Percentiles rank a stretch among this genome's conserved stretches.
Evolutionary conservation across 2,797 vertebrate species (phyloP).

Genomic region (Galago senegalensis): DNA sequence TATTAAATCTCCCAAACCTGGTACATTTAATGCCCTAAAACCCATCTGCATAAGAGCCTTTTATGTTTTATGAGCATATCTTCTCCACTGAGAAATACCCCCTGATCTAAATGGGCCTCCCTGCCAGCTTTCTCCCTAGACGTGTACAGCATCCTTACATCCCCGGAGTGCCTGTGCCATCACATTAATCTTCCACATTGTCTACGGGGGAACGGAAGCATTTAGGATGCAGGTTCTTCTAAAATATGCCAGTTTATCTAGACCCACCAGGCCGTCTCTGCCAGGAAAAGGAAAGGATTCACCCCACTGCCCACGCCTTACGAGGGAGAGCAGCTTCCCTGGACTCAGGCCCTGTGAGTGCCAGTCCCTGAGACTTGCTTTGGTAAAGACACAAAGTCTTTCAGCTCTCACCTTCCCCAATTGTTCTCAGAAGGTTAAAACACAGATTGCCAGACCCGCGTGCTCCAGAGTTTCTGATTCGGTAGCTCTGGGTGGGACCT

Average conservation of each 20-base stretch:
- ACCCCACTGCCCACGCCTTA: no score
- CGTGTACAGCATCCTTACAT: not conserved
- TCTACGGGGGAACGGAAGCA: not conserved
- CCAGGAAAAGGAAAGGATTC: not conserved
- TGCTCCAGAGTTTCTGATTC: not conserved
- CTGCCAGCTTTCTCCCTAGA: not conserved
- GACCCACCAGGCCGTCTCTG: not conserved
- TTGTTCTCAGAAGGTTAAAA: not conserved
- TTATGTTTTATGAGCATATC: not conserved
- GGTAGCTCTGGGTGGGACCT: not conserved
- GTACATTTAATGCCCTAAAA: not conserved
- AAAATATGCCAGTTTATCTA: not conserved
- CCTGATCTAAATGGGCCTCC: not conserved
- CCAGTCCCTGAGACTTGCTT: not conserved
- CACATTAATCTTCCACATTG: not conserved
- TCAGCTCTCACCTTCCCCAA: not conserved
- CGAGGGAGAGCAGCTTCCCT: not conserved
- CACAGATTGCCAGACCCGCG: not conserved
- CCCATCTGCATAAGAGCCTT: not conserved
- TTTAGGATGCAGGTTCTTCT: conserved; percentile 2
- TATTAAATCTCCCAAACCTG: not conserved
- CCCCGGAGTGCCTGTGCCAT: not conserved
- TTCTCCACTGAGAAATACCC: not conserved
- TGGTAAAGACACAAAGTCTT: not conserved
- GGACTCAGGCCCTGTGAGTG: no score